phyloP scores from a whole-genome alignment of 2,888 invertebrate genomes.

The Tetragnatha montana region DNA sequence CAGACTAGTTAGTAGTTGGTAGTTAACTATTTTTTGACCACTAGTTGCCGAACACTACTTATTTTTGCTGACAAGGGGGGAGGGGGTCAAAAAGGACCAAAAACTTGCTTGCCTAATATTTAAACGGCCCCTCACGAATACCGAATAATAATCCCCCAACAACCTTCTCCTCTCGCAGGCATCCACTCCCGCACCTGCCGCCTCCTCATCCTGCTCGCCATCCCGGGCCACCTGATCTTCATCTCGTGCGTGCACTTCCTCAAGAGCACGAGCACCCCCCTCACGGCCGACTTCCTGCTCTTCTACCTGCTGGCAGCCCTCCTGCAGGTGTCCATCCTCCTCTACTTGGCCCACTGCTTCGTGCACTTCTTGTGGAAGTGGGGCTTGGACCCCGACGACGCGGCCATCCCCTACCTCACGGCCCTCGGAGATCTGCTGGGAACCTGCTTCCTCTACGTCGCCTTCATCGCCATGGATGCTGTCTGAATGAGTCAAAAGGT shows the following conservation, averaged over 20 bases:
- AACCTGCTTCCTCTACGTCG: constrained; percentile 85
- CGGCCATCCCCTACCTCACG: constrained; percentile 94
- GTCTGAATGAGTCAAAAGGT: constrained; percentile 6
- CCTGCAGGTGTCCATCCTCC: constrained; percentile 82
- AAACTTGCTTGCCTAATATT: too few species aligned
- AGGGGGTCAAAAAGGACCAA: too few species aligned
- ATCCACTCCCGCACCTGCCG: constrained; percentile 81
- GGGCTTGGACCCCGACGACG: constrained; percentile 94
- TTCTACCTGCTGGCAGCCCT: constrained; percentile 62
- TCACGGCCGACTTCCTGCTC: constrained; percentile 79
- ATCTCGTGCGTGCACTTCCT: constrained; percentile 83
- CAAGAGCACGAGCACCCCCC: constrained; percentile 78
- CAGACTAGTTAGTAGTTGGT: too few species aligned
- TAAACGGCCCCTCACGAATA: too few species aligned
- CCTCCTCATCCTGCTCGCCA: constrained; percentile 87
- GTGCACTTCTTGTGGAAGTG: constrained; percentile 91
- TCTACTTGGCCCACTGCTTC: constrained; percentile 90
- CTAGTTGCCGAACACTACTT: too few species aligned
- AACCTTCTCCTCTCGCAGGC: constrained; percentile 39
- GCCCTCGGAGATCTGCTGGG: constrained; percentile 94
- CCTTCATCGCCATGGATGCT: constrained; percentile 78
- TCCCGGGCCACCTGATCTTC: constrained; percentile 90
- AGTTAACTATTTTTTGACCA: too few species aligned
- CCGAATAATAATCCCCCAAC: not conserved
- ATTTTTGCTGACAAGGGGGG: too few species aligned